A percentile compares a stretch with the other conserved stretches of the same genome.
Conservation (phyloP, 2,888 invertebrate genomes). For the Phaonia tiefii region DNA sequence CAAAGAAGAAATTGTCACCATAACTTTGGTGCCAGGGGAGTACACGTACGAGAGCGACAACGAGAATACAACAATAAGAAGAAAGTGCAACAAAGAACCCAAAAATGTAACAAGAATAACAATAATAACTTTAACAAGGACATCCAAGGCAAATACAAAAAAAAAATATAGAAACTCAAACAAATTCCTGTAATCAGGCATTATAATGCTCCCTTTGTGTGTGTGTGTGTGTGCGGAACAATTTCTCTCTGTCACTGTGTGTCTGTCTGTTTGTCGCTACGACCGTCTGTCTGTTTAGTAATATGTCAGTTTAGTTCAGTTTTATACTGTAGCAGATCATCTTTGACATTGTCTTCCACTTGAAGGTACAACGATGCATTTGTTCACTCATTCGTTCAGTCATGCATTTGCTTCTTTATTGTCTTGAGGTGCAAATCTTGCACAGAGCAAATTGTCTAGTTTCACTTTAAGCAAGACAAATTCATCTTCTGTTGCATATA, state of each 20-base stretch:
- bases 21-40: background rate
- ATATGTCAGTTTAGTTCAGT: background rate
- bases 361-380: background rate
- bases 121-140: background rate
- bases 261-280: background rate
- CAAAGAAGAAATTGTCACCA: background rate
- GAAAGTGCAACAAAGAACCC: background rate
- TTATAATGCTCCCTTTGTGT: constrained; percentile 50
- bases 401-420: background rate
- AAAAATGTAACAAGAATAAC: background rate
- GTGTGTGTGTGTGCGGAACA: constrained; percentile 10
- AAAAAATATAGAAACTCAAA: constrained; percentile 14
- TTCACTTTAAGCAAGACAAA: constrained; percentile 25
- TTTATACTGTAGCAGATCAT: constrained; percentile 58
- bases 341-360: constrained; percentile 60
- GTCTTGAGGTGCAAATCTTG: background rate
- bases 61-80: background rate
- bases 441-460: constrained; percentile 1
- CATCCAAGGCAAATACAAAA: background rate
- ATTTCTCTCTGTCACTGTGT: too few species aligned
- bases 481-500: constrained; percentile 12
- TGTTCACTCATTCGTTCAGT: constrained; percentile 5
- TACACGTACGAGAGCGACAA: background rate
- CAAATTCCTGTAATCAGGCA: constrained; percentile 38
- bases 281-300: background rate